Base-by-base conservation (phyloP, 1,140 invertebrate genomes). In the Cotesia typhae region DNA sequence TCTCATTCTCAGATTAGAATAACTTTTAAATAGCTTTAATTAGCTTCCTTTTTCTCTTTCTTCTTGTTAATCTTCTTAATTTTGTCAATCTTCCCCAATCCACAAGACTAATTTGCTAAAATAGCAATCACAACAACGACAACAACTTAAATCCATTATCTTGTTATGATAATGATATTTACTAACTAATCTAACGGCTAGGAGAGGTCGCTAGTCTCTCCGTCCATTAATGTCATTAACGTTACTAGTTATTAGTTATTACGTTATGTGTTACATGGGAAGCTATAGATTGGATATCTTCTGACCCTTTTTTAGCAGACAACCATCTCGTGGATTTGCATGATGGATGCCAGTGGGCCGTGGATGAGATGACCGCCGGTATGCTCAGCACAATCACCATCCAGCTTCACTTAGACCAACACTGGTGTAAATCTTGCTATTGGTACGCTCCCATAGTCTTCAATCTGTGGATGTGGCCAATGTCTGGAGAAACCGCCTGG, bases 261-360 rank as follows among this genome's bases (percentile, higher is more conserved):
- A 82, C 76, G 73, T 74, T 79, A 81, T 78, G 77, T 80, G 75
- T 75, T 80, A 81, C 81, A 82, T 81, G 81, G 80, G 80, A 82
- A 82, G 73, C 69, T 60, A 59, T 47, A 37, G 57, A 36, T 74
- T 70, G 74, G 38, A 65, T 74, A 75, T 76, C 75, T 79, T 75
- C 74, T 77, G 51, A 61, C 67, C 75, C 35, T 51, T 75, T 53
- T n/a, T 69, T 66, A 61, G 14, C 60, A 59, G 65, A 69, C 51
- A 41, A 61, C 72, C 57, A 59, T 68, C 7, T 51, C n/a, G 53
- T 36, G 70, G 65, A 79, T 81, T 79, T 79, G 75, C 80, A 79
- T 80, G 80, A 81, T 81, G 67, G 76, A 80, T 74, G 75, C 47
- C 6, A 37, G 59, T 35, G 53, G 68, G 55, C 70, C 47, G 51